Evolutionary conservation across 2,113 vertebrate genomes (phyloP), one percentile per base, ranked within the genome.

Genomic region (Apodemus sylvaticus): DNA sequence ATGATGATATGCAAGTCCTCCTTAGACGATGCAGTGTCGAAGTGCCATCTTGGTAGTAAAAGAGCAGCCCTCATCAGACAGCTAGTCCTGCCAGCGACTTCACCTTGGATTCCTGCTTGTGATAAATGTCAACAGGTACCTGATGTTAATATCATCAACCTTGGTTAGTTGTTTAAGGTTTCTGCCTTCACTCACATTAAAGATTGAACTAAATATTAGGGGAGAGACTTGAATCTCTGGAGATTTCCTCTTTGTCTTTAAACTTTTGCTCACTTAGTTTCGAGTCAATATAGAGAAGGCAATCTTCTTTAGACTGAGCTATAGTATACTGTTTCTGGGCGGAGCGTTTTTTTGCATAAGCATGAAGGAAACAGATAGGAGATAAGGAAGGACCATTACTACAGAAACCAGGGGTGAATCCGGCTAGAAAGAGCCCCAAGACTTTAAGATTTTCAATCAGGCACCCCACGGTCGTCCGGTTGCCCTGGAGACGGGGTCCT

Each of bases 401-500:
- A 48, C 45, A 48, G 45, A 48, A 81, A 81, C 20, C 7, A 82
- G 6, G 5, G 19, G 36, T 39, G 36, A 58, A 20, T 16, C 9
- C 1, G 34, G 34, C 31, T 55, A 55, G 6, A 22, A 53, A 60
- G 66, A 13, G 29, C 66, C 17, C 34, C 45, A 70, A 70, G 34
- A n/a, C 7, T 70, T 39, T 78, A 5, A 78, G 45, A 19, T 62
- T 94, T 93, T 22, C 64, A 31, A 0, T 90, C 91, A 93, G 97
- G 97, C 97, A 76, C 77, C 3, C 3, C 17, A 45, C 16, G 78
- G 45, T 62, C 5, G 13, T 77, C 11, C 26, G 7, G 51, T 97
- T 93, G 93, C 95, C 94, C 12, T 12, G 97, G 97, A 95, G 77
- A 96, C 82, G 48, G 81, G 48, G 62, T 79, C 97, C 94, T 92